Evolutionary conservation across 2,888 invertebrate species (phyloP), one percentile per base, ranked within the genome.

Genomic region (Willowsia nigromaculata): DNA sequence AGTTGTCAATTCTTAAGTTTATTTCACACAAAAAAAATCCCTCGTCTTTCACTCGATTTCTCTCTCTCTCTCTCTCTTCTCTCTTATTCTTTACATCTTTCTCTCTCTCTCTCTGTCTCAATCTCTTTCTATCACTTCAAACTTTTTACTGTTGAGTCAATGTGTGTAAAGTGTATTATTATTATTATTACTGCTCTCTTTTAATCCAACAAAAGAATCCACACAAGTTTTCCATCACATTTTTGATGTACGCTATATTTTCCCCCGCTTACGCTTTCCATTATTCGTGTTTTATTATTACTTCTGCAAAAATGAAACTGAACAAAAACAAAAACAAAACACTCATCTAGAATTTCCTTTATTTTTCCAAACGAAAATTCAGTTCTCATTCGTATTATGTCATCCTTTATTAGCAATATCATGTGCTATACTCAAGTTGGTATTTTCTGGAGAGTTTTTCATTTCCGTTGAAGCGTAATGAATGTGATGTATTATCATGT

Each of bases 11-110:
- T 47, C 30, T 65, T 65, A 22, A 25, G 37, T 43, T 56, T 43
- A 30, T 13, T 82, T 43, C 43, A 13, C 62, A 53, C 13, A 25
- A 22, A 37, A 27, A 84, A 59, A 37, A 65, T 82, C 82, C 82
- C 74, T 74, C 56, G 87, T 82, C 87, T 87, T 87, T 87, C 82
- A 87, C 87, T 87, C 87, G 82, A 81, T 56, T 71, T 80, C 81
- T 82, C 82, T 82, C 87, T 81, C 62, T 85, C 59, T 80, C 65
- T 68, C 80, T 65, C 22, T 85, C 78, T 65, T 85, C 59, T 85
- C n/a, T 11, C 65, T 71, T 18, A 27, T n/a, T 76, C 56, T 53
- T 56, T 65, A n/a, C 37, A 27, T 43, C 13, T 80, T 11, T 59
- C 18, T 82, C 43, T 47, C 47, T 82, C 62, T 56, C 56, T 59